A percentile compares a stretch with the other conserved stretches of the same genome.
Conservation (phyloP, 2,113 vertebrate species). For the Tupaia tana region DNA sequence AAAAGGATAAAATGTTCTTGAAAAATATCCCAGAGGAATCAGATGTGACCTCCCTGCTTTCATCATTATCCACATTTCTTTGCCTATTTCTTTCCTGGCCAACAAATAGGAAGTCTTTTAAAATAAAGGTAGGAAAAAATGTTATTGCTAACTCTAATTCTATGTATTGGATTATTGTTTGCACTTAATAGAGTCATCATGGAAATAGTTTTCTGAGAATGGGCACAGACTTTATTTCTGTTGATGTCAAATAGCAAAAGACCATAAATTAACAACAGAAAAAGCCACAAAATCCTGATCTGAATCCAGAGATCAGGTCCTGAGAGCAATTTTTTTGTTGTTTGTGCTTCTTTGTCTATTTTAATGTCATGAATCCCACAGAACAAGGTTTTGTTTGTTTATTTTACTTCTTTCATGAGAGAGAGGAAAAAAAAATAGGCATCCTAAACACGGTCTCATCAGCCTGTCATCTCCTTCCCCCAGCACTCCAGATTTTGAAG, state of each 20-base stretch:
- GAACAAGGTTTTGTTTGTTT: background rate
- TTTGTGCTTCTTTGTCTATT: background rate
- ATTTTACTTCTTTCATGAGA: too few species aligned
- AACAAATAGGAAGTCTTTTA: conserved; percentile 28
- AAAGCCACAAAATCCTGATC: background rate
- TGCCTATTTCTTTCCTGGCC: conserved; percentile 28
- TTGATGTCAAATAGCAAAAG: background rate
- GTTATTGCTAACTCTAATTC: conserved; percentile 7
- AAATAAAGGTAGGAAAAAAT: conserved; percentile 50
- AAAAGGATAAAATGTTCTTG: conserved; percentile 71
- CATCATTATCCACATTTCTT: background rate
- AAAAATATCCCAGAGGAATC: conserved; percentile 57
- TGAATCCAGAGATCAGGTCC: background rate
- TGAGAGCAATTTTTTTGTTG: background rate
- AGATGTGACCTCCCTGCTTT: conserved; percentile 24
- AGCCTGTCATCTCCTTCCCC: too few species aligned
- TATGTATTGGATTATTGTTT: background rate
- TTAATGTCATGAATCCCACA: background rate
- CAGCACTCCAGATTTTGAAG: too few species aligned
- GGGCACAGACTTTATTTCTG: background rate
- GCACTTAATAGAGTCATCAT: conserved; percentile 10
- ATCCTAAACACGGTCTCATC: too few species aligned
- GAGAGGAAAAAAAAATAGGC: too few species aligned
- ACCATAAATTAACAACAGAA: background rate
- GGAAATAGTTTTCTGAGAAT: conserved; percentile 1